A percentile compares a stretch with the other conserved stretches of the same genome.
Evolutionary conservation across 2,797 vertebrate genomes (phyloP).

Genomic region (Periparus ater): DNA sequence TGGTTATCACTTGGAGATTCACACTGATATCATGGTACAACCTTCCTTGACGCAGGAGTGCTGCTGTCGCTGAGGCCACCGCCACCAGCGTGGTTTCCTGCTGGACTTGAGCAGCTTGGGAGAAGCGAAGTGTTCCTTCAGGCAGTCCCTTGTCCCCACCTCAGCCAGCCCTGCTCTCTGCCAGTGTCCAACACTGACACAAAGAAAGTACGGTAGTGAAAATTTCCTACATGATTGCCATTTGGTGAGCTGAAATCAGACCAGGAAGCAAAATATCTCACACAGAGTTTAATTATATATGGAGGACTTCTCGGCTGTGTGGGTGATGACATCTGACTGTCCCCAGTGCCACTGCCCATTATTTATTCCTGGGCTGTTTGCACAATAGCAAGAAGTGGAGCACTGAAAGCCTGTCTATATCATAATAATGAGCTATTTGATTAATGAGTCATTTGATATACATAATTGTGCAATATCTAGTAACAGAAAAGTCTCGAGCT

Average conservation of each 20-base stretch:
- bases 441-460: slow-evolving; percentile 61
- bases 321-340: not conserved
- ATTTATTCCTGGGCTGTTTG: not conserved
- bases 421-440: slow-evolving; percentile 21
- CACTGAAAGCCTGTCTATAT: not conserved
- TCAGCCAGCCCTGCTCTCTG: not conserved
- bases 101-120: not conserved
- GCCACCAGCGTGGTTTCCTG: fast-evolving
- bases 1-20: not conserved
- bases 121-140: not conserved
- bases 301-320: not conserved
- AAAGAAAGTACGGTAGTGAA: not conserved
- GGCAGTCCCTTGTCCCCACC: not conserved
- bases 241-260: not conserved
- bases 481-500: slow-evolving; percentile 67
- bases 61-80: fast-evolving
- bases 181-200: not conserved
- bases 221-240: not conserved
- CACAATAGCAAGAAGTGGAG: not conserved
- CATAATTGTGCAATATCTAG: slow-evolving; percentile 60
- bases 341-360: not conserved
- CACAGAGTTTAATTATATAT: slow-evolving; percentile 41
- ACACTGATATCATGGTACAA: fast-evolving
- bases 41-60: fast-evolving
- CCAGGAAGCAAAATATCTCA: slow-evolving; percentile 41